Conservation (phyloP, 1,140 invertebrate genomes). For the Cydia strobilella region DNA sequence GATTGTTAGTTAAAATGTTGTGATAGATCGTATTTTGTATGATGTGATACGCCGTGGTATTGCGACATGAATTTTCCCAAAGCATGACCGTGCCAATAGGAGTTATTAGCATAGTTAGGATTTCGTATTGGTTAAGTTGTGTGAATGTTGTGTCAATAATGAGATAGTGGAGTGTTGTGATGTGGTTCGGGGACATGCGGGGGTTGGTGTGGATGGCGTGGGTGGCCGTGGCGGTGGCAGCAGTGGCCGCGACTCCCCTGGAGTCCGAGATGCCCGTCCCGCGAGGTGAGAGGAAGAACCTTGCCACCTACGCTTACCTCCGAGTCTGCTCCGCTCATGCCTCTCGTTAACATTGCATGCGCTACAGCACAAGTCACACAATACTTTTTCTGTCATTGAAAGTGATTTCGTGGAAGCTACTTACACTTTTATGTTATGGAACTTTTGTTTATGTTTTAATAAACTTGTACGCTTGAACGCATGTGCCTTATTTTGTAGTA, state of each 20-base stretch:
- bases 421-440: not conserved
- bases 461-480: slow-evolving; percentile 1
- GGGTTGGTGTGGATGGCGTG: slow-evolving; percentile 69
- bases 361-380: slow-evolving; percentile 38
- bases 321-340: slow-evolving; percentile 32
- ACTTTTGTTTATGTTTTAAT: slow-evolving; percentile 27
- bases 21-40: slow-evolving; percentile 53
- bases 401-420: slow-evolving; percentile 11
- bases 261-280: slow-evolving; percentile 61
- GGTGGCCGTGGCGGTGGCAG: slow-evolving; percentile 62
- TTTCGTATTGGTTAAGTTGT: slow-evolving; percentile 75
- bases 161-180: slow-evolving; percentile 79
- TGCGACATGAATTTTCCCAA: slow-evolving; percentile 69
- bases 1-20: slow-evolving; percentile 61
- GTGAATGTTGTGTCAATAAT: slow-evolving; percentile 78
- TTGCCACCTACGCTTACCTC: slow-evolving; percentile 58
- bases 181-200: slow-evolving; percentile 79
- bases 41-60: slow-evolving; percentile 46
- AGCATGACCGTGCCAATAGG: slow-evolving; percentile 77
- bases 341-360: slow-evolving; percentile 53
- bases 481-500: slow-evolving; percentile 12
- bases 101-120: slow-evolving; percentile 75
- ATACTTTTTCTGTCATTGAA: slow-evolving; percentile 27
- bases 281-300: slow-evolving; percentile 67
- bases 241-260: slow-evolving; percentile 62